These are phyloP conservation scores for Sebastes steindachneri DNA, from an alignment of 2,797 vertebrate species.

Conservation along the genomic window DNA sequence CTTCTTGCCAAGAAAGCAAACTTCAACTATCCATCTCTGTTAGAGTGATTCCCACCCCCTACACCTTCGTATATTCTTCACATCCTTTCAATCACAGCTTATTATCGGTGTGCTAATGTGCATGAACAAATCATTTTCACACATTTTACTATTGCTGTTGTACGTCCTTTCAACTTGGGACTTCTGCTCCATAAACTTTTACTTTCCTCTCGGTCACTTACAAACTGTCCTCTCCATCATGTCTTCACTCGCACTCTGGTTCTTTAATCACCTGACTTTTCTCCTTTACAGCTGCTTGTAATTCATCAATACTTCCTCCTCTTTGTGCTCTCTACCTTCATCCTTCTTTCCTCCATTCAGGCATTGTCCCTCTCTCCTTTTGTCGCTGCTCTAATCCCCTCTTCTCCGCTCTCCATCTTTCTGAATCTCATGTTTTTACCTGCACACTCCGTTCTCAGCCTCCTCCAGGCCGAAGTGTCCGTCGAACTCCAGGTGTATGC, in stretches of 20 bases:
- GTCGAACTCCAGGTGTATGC: constrained; percentile 93
- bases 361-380: background rate
- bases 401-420: background rate
- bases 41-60: background rate
- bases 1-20: constrained; percentile 65
- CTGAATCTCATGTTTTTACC: constrained; percentile 81
- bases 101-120: constrained; percentile 1
- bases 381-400: constrained; percentile 8
- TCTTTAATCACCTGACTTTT: constrained; percentile 42
- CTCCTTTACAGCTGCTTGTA: constrained; percentile 13
- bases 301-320: constrained; percentile 15
- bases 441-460: constrained; percentile 93
- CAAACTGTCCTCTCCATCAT: background rate
- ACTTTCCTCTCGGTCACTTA: constrained; percentile 2
- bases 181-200: constrained; percentile 9
- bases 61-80: constrained; percentile 3
- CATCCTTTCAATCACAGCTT: constrained; percentile 19
- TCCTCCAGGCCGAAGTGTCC: constrained; percentile 94
- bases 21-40: constrained; percentile 47
- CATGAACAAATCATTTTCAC: constrained; percentile 11
- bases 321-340: constrained; percentile 7
- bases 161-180: background rate
- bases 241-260: background rate
- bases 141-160: background rate
- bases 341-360: background rate